Base-by-base conservation (phyloP, 2,888 invertebrate genomes). In the Tromatobia lineatoria region DNA sequence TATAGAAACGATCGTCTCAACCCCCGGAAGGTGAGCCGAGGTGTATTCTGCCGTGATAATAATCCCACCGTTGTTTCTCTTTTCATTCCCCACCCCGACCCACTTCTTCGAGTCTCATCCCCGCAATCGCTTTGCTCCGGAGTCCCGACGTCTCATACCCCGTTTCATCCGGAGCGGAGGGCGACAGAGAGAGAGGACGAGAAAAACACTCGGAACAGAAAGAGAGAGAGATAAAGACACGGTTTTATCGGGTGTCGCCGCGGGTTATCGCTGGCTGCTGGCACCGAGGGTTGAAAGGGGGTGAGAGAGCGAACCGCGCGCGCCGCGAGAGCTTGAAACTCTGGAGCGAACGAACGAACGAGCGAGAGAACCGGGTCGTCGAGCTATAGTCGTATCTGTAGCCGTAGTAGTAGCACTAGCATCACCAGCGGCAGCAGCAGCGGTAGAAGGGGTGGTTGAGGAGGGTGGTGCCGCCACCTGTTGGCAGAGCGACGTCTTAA, bases 161-260 rank as follows among this genome's bases (percentile, higher is more conserved):
- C 85, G 82, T 73, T 79, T 67, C 64, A 73, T 38, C 71, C 42
- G 54, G 52, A 52, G 80, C 67, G 38, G 2, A 34, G 61, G n/a
- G n/a, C 13, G 59, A n/a, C n/a, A n/a, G n/a, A 25, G n/a, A 52
- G 52, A 54, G 20, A 20, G 52, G 4, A 20, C 20, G 52, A 54
- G 52, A 54, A n/a, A 57, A 11, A 25, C 23, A 23, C 23, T 10
- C 23, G 25, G 3, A 23, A 7, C 3, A n/a, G 59, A 76, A 59
- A 23, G 13, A 25, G 61, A 34, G 34, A 3, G 61, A 34, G 45
- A 29, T 45, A 66, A 70, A 84, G 89, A 90, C 90, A 90, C 90
- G 89, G 91, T 93, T 93, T 93, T 93, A 93, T 93, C 93, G 93
- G 92, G 93, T 93, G 93, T 93, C 93, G 93, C 93, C 92, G 93